Evolutionary conservation across 1,140 invertebrate genomes (phyloP).

Genomic region (Drosophila gunungcola): DNA sequence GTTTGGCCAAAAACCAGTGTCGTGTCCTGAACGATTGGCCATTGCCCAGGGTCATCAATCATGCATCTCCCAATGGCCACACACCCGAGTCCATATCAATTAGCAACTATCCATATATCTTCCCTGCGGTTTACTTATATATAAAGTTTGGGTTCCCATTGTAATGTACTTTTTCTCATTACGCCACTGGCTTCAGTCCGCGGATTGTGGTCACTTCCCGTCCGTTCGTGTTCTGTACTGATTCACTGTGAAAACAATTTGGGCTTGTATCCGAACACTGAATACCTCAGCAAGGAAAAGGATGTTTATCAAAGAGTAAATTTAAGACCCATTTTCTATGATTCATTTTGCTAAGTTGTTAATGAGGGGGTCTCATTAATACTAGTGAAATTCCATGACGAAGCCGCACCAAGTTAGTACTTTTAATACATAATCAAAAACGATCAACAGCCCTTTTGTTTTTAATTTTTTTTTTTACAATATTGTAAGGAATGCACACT

Average conservation of each 20-base stretch:
- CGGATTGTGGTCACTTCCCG: slow-evolving; percentile 27
- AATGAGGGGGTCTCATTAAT: background rate
- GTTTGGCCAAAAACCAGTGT: slow-evolving; percentile 27
- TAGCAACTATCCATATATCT: slow-evolving; percentile 49
- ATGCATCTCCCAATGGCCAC: slow-evolving; percentile 34
- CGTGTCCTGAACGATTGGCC: slow-evolving; percentile 28
- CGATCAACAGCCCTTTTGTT: too few relatives aligned
- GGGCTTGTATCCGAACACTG: background rate
- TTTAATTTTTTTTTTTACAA: too few relatives aligned
- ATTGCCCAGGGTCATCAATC: slow-evolving; percentile 59
- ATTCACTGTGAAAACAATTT: slow-evolving; percentile 20
- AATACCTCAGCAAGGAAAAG: slow-evolving; percentile 5
- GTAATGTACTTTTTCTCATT: slow-evolving; percentile 38
- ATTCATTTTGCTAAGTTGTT: background rate
- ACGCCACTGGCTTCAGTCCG: slow-evolving; percentile 29
- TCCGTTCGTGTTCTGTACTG: slow-evolving; percentile 24
- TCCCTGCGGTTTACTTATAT: background rate
- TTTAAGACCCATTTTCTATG: background rate
- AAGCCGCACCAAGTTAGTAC: background rate
- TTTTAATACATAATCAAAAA: background rate
- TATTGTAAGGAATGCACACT: too few relatives aligned
- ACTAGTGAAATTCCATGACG: background rate
- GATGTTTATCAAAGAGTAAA: background rate
- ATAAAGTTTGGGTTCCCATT: slow-evolving; percentile 17
- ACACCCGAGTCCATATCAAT: slow-evolving; percentile 37